Evolutionary conservation across 2,888 invertebrate genomes (phyloP), one percentile per base, ranked within the genome.

Genomic region (Eurytoma adleriae): DNA sequence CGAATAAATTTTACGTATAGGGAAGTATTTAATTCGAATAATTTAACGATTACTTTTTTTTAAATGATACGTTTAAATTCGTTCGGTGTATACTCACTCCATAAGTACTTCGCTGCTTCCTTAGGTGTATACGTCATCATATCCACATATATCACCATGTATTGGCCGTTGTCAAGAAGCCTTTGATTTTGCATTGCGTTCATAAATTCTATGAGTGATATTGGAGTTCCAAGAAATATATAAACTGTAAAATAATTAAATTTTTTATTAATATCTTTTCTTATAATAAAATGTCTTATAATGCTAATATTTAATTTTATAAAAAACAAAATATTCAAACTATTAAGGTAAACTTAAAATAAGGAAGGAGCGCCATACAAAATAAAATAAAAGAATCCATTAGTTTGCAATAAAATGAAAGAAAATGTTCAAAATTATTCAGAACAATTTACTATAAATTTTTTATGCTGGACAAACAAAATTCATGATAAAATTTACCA

Each of bases 111-210:
- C 87, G 94, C 92, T 61, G 96, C 95, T 89, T 96, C 95, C 90
- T 92, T 92, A 84, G 93, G 92, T 20, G 95, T 94, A 90, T 96
- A 96, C n/a, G 96, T 95, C 93, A 96, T 95, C 94, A 95, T 96
- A 89, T 98, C 98, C 20, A 98, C 96, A 90, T 96, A 96, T 88
- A 99, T 97, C 82, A 99, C 96, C 93, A 98, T 96, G 91, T 99
- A 99, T 89, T 98, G 97, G 30, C 98, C 98, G 83, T 96, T 95
- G 77, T 96, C 95, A 88, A 98, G 96, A 79, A 98, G 91, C 84
- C 97, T 96, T 61, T 95, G 93, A 52, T 95, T 95, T 89, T 98
- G 96, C 97, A 99, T 97, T 27, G 96, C 95, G 54, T 94, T 94
- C 96, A 98, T 97, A 93, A 99, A 95, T 85, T 97, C 97, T 82